These are phyloP conservation scores for Empis stercorea DNA, from an alignment of 2,888 invertebrate species.

Conservation along the genomic window DNA sequence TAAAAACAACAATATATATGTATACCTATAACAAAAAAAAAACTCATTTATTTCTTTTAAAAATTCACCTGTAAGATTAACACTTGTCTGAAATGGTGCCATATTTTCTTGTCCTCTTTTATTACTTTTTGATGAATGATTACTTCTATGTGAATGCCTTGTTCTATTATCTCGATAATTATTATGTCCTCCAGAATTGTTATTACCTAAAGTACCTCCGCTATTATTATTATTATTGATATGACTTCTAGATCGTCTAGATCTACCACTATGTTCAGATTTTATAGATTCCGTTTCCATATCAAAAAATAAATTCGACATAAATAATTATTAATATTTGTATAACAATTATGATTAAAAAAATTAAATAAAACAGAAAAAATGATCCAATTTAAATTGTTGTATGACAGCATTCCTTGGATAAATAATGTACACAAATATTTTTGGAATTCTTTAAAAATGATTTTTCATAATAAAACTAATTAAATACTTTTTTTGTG, in stretches of 20 bases:
- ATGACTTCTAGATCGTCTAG: conserved; percentile 53
- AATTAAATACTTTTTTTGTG: no score
- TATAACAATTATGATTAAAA: no score
- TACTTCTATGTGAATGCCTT: conserved; percentile 47
- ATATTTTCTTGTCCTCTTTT: conserved; percentile 47
- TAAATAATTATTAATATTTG: background rate
- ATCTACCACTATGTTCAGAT: conserved; percentile 80
- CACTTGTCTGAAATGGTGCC: conserved; percentile 80
- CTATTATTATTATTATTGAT: conserved; percentile 24
- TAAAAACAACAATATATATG: background rate
- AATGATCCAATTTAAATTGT: no score
- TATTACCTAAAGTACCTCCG: conserved; percentile 16
- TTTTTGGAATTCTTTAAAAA: no score
- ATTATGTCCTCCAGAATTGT: conserved; percentile 37
- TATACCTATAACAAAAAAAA: background rate
- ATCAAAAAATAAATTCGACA: conserved; percentile 19
- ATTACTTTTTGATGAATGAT: conserved; percentile 43
- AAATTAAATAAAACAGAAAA: no score
- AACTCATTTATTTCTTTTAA: no score
- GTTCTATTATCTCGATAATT: conserved; percentile 44
- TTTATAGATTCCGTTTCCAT: conserved; percentile 93
- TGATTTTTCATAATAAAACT: no score
- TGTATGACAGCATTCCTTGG: no score
- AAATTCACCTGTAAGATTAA: conserved; percentile 51
- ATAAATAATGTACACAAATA: no score